Evolutionary conservation across 1,140 invertebrate genomes (phyloP).

Genomic region (Heliothis subflexa): DNA sequence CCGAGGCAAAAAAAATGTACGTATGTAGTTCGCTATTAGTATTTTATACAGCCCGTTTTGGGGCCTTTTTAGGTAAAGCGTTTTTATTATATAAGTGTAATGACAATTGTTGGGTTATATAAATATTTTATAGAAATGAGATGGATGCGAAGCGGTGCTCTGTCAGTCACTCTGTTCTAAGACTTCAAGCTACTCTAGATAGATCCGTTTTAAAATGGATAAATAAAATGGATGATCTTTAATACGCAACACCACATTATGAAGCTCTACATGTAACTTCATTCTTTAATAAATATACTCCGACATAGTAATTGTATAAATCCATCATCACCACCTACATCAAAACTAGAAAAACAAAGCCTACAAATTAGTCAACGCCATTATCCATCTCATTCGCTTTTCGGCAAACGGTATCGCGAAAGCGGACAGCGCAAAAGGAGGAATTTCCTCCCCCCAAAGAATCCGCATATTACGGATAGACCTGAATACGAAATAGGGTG

Average conservation of each 20-base stretch:
- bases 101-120: constrained; percentile 10
- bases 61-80: constrained; percentile 47
- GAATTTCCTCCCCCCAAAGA: constrained; percentile 23
- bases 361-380: constrained; percentile 14
- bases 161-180: too few relatives aligned
- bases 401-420: constrained; percentile 4
- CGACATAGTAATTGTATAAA: background rate
- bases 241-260: too few relatives aligned
- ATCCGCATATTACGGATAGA: constrained; percentile 42
- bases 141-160: background rate
- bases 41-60: constrained; percentile 43
- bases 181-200: too few relatives aligned
- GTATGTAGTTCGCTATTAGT: constrained; percentile 46
- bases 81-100: constrained; percentile 14
- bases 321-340: background rate
- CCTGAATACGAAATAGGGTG: constrained; percentile 48
- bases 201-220: too few relatives aligned
- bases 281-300: too few relatives aligned
- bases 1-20: constrained; percentile 45
- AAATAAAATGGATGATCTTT: too few relatives aligned
- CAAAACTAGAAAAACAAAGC: background rate
- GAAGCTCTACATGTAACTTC: too few relatives aligned
- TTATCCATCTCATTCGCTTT: constrained; percentile 26
- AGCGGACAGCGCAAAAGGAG: constrained; percentile 22
- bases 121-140: background rate